phyloP scores from a whole-genome alignment of 2,113 vertebrate genomes.

The Gavia stellata region DNA sequence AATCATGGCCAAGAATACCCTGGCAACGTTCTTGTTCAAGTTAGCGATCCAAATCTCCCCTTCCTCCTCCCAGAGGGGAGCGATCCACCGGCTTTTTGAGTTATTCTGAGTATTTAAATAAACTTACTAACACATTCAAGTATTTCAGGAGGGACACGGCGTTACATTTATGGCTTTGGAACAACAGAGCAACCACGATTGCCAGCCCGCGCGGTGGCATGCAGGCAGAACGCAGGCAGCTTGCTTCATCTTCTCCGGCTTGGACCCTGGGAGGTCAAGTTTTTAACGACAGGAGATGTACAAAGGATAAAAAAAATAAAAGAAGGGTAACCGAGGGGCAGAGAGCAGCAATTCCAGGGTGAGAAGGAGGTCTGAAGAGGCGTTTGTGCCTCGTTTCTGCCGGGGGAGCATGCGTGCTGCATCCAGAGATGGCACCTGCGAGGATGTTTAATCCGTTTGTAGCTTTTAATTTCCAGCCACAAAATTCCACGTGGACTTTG shows the following conservation, averaged over 20 bases:
- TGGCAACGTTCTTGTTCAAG: accelerated
- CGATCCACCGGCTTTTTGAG: accelerated
- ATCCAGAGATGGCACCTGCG: accelerated
- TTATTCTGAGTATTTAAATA: not conserved
- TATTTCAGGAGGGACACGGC: not conserved
- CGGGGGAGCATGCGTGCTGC: accelerated
- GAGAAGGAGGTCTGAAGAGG: not conserved
- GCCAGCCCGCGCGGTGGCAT: not conserved
- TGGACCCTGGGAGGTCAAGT: not conserved
- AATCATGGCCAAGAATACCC: accelerated
- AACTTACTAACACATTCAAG: accelerated
- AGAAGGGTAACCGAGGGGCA: accelerated
- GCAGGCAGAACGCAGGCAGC: not conserved
- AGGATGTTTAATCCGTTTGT: accelerated
- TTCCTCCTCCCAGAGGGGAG: not conserved
- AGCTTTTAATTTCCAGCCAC: not conserved
- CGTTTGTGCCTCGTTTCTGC: accelerated
- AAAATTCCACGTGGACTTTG: accelerated
- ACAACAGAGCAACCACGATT: accelerated
- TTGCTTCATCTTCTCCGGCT: not conserved
- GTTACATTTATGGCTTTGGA: not conserved
- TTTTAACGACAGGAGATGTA: accelerated
- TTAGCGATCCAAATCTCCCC: not conserved
- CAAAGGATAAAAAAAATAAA: accelerated
- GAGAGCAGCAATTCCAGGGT: not conserved